These are phyloP conservation scores for Alentia gelatinosa DNA, from an alignment of 2,888 invertebrate species.

Conservation along the genomic window DNA sequence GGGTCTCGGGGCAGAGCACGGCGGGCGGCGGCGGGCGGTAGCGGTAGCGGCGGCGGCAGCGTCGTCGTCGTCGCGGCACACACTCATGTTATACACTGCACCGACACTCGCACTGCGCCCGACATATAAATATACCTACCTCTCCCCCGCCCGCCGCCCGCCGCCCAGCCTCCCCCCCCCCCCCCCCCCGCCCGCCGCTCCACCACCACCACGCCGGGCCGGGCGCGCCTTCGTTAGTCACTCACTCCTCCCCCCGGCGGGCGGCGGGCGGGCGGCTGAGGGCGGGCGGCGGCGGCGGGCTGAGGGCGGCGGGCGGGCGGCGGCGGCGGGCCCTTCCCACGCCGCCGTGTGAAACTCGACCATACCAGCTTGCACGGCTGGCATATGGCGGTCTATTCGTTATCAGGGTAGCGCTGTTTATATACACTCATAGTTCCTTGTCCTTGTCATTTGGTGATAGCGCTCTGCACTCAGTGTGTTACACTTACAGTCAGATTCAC, in stretches of 20 bases:
- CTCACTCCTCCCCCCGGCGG: neutral
- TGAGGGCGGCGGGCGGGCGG: neutral
- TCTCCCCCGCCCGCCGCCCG: neutral
- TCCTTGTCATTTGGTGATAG: no score
- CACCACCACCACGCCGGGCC: neutral
- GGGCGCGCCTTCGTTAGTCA: neutral
- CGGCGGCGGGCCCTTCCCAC: neutral
- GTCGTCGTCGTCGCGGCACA: neutral
- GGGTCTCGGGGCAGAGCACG: neutral
- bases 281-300: neutral
- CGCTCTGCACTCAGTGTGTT: no score
- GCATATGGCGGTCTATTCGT: no score
- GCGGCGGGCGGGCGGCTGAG: neutral
- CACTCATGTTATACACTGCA: no score
- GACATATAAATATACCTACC: neutral
- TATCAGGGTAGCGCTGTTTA: no score
- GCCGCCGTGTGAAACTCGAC: neutral
- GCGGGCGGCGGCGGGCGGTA: neutral
- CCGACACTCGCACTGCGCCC: neutral
- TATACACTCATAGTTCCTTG: no score
- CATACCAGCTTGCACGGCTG: neutral
- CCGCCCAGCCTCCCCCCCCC: neutral
- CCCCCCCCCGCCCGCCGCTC: neutral
- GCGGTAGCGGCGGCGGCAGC: neutral
- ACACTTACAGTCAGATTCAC: no score